phyloP scores from a whole-genome alignment of 1,140 invertebrate genomes.

The Atta colombica region DNA sequence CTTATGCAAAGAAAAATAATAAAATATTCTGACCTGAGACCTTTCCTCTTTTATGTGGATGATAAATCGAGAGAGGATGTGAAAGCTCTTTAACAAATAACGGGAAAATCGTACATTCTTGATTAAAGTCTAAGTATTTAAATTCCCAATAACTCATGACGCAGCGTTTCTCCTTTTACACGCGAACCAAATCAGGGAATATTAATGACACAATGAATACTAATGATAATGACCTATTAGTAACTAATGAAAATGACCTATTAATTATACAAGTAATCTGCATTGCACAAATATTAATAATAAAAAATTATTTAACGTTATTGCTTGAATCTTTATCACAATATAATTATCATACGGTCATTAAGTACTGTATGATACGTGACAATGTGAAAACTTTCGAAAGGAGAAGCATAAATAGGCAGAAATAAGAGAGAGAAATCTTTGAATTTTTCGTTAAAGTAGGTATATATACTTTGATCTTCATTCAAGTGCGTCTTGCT shows the following conservation, averaged over 20 bases:
- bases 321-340: not conserved
- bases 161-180: conserved; percentile 1
- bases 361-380: conserved; percentile 16
- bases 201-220: not conserved
- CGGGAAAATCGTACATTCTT: not conserved
- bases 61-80: not conserved
- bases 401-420: not conserved
- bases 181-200: conserved; percentile 1
- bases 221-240: conserved; percentile 13
- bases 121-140: not conserved
- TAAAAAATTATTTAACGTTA: conserved; percentile 54
- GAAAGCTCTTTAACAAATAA: conserved; percentile 9
- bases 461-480: not conserved
- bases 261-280: not conserved
- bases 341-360: conserved; percentile 28
- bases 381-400: conserved; percentile 14
- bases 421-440: conserved; percentile 24
- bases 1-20: not conserved
- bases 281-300: not conserved
- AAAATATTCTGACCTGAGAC: not conserved
- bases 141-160: not conserved
- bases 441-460: conserved; percentile 30
- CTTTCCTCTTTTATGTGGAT: not conserved
- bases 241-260: not conserved
- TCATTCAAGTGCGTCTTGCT: not conserved